These are phyloP conservation scores for Dinoponera quadriceps DNA, from an alignment of 1,140 invertebrate genomes.

Conservation along the genomic window DNA sequence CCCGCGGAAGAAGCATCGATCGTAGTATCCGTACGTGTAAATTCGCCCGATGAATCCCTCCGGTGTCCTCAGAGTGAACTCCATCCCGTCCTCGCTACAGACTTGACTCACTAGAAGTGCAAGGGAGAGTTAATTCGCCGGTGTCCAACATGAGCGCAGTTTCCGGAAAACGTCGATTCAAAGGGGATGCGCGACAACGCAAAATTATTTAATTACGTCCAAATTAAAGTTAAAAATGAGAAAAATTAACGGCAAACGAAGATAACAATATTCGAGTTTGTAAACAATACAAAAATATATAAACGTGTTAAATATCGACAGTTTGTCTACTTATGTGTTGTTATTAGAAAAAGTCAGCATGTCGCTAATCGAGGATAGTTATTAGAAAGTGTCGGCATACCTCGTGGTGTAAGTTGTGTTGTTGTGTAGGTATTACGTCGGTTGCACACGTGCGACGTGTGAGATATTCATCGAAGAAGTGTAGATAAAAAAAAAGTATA, in stretches of 20 bases:
- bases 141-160: neutral
- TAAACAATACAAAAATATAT: neutral
- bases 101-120: constrained; percentile 92
- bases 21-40: constrained; percentile 96
- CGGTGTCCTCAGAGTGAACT: constrained; percentile 94
- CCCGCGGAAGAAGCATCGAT: constrained; percentile 95
- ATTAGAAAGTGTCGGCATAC: neutral
- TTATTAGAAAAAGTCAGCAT: neutral
- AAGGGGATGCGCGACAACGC: neutral
- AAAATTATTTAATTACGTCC: constrained; percentile 1
- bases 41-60: constrained; percentile 96
- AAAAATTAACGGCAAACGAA: neutral
- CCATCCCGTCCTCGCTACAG: constrained; percentile 97
- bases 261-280: neutral
- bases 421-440: neutral
- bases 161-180: neutral
- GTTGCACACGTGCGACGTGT: constrained; percentile 5
- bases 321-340: neutral
- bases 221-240: neutral
- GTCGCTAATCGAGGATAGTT: neutral
- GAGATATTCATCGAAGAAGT: constrained; percentile 6
- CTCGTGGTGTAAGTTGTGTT: neutral
- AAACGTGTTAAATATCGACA: neutral
- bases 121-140: constrained; percentile 48
- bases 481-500: constrained; percentile 15